Evolutionary conservation across 2,113 vertebrate species (phyloP).

Genomic region (Baryphthengus martii): DNA sequence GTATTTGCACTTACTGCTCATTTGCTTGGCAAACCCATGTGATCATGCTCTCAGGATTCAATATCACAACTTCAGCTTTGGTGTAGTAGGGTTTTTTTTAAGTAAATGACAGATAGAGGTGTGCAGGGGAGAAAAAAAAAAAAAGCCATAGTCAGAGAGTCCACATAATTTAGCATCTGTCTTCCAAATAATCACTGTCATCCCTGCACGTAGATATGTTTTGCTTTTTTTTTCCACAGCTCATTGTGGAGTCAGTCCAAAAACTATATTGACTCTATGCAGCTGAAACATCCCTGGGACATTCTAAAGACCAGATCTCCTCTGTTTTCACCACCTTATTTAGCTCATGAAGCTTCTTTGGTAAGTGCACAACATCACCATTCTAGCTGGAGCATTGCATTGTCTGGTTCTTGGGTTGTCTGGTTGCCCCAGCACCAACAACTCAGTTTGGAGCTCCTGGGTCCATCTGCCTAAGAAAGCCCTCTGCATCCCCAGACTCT

Average conservation of each 20-base stretch:
- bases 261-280: background rate
- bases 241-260: background rate
- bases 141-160: background rate
- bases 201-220: background rate
- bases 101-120: background rate
- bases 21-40: background rate
- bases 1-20: background rate
- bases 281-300: background rate
- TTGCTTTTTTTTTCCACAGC: background rate
- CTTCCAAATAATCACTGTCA: background rate
- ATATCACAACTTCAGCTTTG: background rate
- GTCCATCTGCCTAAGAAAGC: background rate
- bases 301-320: background rate
- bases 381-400: background rate
- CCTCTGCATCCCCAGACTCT: background rate
- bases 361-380: fast-evolving
- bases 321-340: background rate
- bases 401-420: background rate
- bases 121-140: background rate
- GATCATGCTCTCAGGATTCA: background rate
- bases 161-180: background rate
- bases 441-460: background rate
- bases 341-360: background rate
- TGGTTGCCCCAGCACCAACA: background rate
- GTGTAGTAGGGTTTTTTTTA: background rate